These are phyloP conservation scores for Hippocampus comes DNA, from an alignment of 2,113 vertebrate genomes.

Conservation along the genomic window DNA sequence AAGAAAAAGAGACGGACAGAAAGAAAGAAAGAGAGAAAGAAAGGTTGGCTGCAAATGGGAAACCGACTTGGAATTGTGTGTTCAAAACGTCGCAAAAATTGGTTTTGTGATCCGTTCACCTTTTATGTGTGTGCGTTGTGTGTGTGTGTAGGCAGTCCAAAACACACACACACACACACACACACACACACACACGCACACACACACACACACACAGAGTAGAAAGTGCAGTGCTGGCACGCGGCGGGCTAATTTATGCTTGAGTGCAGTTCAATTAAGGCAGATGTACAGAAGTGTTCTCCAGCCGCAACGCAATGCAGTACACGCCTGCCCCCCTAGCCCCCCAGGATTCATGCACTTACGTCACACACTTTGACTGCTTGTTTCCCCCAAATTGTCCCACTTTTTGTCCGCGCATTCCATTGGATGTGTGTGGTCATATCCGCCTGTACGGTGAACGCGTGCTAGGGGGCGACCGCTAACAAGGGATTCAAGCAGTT, in stretches of 20 bases:
- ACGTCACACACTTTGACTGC: not conserved
- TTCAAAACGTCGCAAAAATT: not conserved
- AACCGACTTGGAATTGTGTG: no score
- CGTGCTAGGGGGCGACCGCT: not conserved
- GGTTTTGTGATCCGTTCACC: no score
- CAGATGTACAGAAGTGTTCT: constrained; percentile 50
- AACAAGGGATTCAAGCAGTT: not conserved
- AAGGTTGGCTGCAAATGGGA: no score
- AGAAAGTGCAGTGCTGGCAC: constrained; percentile 38
- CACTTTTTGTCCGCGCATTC: not conserved
- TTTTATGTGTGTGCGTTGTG: no score
- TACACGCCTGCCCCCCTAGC: constrained; percentile 1
- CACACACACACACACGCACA: not conserved
- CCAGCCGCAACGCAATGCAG: constrained; percentile 49
- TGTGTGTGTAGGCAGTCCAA: no score
- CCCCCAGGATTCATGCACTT: not conserved
- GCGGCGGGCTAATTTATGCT: constrained; percentile 55
- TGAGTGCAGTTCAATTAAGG: constrained; percentile 62
- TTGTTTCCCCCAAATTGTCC: not conserved
- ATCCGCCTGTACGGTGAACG: no score
- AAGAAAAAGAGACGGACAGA: no score
- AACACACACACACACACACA: not conserved
- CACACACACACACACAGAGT: not conserved
- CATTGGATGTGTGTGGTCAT: not conserved
- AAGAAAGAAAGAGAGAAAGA: no score